phyloP scores from a whole-genome alignment of 1,140 invertebrate genomes.

The Drosophila rhopaloa region DNA sequence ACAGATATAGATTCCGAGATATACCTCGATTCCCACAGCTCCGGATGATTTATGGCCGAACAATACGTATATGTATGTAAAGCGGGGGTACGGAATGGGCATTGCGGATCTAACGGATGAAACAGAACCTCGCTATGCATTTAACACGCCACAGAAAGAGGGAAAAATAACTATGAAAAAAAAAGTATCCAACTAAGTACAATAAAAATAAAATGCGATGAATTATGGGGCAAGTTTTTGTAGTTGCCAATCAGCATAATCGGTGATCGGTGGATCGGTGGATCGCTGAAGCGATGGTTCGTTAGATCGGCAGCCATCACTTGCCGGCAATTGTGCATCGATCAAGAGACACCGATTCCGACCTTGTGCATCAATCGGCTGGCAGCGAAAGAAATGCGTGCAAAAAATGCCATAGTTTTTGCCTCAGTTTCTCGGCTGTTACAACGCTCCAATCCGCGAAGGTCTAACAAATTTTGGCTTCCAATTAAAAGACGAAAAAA shows the following conservation, averaged over 20 bases:
- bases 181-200: conserved; percentile 52
- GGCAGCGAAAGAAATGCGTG: conserved; percentile 64
- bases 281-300: conserved; percentile 23
- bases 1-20: conserved; percentile 43
- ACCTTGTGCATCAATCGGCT: conserved; percentile 57
- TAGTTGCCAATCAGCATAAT: conserved; percentile 63
- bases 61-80: conserved; percentile 52
- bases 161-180: conserved; percentile 22
- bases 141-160: conserved; percentile 64
- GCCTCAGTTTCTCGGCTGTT: conserved; percentile 12
- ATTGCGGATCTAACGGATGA: conserved; percentile 83
- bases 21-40: conserved; percentile 75
- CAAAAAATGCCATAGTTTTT: conserved; percentile 43
- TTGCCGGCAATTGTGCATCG: conserved; percentile 75
- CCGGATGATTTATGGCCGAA: conserved; percentile 76
- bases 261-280: conserved; percentile 31
- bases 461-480: conserved; percentile 56
- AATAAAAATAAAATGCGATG: conserved; percentile 75
- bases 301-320: conserved; percentile 51
- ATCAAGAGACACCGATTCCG: conserved; percentile 59
- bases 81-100: conserved; percentile 54
- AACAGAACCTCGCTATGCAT: conserved; percentile 81
- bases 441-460: conserved; percentile 39
- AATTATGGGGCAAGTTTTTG: conserved; percentile 77
- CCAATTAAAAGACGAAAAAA: conserved; percentile 51